Conservation (phyloP, 2,888 invertebrate genomes). For the Atrina japonica region DNA sequence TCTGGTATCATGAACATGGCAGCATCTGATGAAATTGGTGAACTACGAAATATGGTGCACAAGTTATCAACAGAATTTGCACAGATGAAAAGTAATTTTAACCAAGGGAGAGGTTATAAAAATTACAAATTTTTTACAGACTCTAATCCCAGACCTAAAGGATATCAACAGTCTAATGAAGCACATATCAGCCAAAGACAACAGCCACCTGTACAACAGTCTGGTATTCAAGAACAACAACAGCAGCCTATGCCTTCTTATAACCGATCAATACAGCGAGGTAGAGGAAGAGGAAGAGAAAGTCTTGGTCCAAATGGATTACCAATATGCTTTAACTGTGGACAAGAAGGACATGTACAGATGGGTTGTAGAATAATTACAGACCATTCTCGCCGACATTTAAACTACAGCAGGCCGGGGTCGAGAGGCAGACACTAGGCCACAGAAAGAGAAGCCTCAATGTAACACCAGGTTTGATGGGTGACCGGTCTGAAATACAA, state of each 20-base stretch:
- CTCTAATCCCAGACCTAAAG: too few relatives aligned
- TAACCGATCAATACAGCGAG: neutral
- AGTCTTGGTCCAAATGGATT: constrained; percentile 1
- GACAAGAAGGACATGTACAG: constrained; percentile 12
- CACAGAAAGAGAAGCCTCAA: too few relatives aligned
- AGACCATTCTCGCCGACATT: neutral
- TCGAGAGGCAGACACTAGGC: too few relatives aligned
- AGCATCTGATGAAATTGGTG: neutral
- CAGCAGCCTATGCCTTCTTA: neutral
- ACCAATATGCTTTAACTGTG: constrained; percentile 3
- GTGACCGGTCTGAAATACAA: too few relatives aligned
- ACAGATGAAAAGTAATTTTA: neutral
- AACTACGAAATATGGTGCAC: neutral
- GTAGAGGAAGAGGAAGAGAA: too few relatives aligned
- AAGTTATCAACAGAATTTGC: neutral
- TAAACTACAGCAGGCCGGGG: constrained; percentile 17
- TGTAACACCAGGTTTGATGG: too few relatives aligned
- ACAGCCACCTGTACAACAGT: too few relatives aligned
- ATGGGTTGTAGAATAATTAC: neutral
- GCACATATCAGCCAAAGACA: too few relatives aligned
- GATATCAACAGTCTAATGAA: too few relatives aligned
- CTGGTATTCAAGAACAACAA: neutral
- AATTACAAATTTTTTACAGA: too few relatives aligned
- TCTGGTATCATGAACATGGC: neutral
- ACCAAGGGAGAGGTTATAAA: constrained; percentile 2